Evolutionary conservation across 1,140 invertebrate species (phyloP), one percentile per base, ranked within the genome.

Genomic region (Drosophila obscura): DNA sequence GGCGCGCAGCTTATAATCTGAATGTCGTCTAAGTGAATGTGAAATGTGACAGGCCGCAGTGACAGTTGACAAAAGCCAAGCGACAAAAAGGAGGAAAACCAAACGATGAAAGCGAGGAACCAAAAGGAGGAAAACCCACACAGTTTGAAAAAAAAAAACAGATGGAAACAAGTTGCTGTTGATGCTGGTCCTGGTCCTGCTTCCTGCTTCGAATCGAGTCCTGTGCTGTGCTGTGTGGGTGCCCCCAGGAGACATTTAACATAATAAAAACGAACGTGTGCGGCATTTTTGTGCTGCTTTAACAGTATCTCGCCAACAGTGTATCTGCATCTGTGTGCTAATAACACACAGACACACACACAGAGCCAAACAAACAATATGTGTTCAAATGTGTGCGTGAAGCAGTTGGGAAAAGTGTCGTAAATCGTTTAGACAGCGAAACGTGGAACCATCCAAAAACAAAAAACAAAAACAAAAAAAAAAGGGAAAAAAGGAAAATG

Each of bases 241-340:
- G 67, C 77, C 77, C 78, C 83, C 82, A 82, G 82, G 83, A 87
- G 82, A 87, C 78, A 87, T 87, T 87, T 87, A 87, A 87, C 82
- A 87, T 87, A 87, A 87, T 87, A 87, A 87, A 87, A 87, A 76
- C 72, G 82, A 87, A 87, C 82, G 82, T 87, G 82, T 88, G 83
- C 75, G 83, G 83, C 82, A 85, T 87, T 88, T 75, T 73, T 67
- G 63, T 69, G 75, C 71, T 73, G 79, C 72, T 81, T 68, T 69
- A 69, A 58, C 64, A 46, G 61, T 73, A 64, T 73, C 31, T 61
- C 22, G 52, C 49, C 45, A 28, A 43, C 28, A 51, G 55, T 66
- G 60, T 74, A 71, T 62, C 57, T 69, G 73, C 67, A 72, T 87
- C 80, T 81, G 73, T 87, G 77, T 81, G 81, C 81, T 85, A 85